Evolutionary conservation across 2,888 invertebrate genomes (phyloP).

Genomic region (Eristalis tenax): DNA sequence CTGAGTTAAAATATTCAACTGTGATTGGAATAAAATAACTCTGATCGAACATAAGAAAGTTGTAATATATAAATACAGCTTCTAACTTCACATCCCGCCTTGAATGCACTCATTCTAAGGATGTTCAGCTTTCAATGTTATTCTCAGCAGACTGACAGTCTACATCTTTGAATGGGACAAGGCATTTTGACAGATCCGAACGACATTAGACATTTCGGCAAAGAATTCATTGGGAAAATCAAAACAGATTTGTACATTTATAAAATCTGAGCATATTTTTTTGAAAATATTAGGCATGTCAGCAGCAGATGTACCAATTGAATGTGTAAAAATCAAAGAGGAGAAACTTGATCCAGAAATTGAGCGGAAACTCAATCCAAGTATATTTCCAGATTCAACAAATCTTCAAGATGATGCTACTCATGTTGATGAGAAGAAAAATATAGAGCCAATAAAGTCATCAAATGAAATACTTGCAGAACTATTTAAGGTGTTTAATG

Average conservation of each 20-base stretch:
- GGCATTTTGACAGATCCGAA: slow-evolving; percentile 9
- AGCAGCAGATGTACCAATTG: background rate
- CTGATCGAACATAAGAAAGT: no score
- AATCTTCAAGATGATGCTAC: slow-evolving; percentile 27
- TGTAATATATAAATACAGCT: no score
- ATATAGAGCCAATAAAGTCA: slow-evolving; percentile 78
- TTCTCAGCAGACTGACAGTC: no score
- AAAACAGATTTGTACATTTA: background rate
- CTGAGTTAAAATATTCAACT: no score
- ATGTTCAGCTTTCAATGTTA: background rate
- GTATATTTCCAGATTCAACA: slow-evolving; percentile 52
- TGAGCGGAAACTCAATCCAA: slow-evolving; percentile 76
- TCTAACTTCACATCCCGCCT: no score
- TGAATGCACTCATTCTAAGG: background rate
- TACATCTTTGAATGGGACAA: slow-evolving; percentile 1
- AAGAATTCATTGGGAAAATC: background rate
- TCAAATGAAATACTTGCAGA: slow-evolving; percentile 89
- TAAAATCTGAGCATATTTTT: background rate
- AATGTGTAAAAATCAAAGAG: slow-evolving; percentile 75
- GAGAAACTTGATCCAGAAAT: slow-evolving; percentile 79
- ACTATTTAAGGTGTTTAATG: slow-evolving; percentile 87
- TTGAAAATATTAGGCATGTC: background rate
- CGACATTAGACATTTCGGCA: background rate
- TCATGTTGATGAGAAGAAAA: slow-evolving; percentile 77
- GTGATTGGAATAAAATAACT: no score